Evolutionary conservation across 2,113 vertebrate genomes (phyloP).

Genomic region (Poeciliopsis retropinna): DNA sequence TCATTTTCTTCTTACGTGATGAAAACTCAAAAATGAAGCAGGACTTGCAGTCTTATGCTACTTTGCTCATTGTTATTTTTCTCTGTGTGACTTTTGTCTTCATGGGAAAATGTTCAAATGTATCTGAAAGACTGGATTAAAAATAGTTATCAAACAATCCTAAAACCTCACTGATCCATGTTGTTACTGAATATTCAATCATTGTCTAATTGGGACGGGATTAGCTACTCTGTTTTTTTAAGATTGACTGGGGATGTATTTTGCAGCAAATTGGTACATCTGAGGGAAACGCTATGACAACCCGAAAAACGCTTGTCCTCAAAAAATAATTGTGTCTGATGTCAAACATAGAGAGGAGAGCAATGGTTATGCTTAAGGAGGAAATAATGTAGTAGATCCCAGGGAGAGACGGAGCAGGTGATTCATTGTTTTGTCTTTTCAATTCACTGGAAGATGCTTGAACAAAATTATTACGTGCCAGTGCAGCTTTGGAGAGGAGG

Average conservation of each 20-base stretch:
- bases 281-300: background rate
- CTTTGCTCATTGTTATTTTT: background rate
- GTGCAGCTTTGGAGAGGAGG: slow-evolving; percentile 8
- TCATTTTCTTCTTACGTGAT: background rate
- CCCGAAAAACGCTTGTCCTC: slow-evolving; percentile 27
- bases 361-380: slow-evolving; percentile 13
- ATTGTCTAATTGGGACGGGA: background rate
- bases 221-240: slow-evolving; percentile 1
- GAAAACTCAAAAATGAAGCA: background rate
- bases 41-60: background rate
- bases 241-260: slow-evolving; percentile 6
- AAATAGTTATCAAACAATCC: background rate
- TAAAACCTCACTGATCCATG: background rate
- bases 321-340: slow-evolving; percentile 30
- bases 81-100: background rate
- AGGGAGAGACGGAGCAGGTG: slow-evolving; percentile 28
- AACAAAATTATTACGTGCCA: slow-evolving; percentile 26
- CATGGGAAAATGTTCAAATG: background rate
- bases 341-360: slow-evolving; percentile 26
- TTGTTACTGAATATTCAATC: background rate
- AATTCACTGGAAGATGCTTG: slow-evolving; percentile 8
- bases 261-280: background rate
- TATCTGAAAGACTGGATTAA: background rate
- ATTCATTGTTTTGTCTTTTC: slow-evolving; percentile 46
- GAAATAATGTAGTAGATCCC: slow-evolving; percentile 34